These are phyloP conservation scores for Diplolepis rosae DNA, from an alignment of 2,888 invertebrate species.

Conservation along the genomic window DNA sequence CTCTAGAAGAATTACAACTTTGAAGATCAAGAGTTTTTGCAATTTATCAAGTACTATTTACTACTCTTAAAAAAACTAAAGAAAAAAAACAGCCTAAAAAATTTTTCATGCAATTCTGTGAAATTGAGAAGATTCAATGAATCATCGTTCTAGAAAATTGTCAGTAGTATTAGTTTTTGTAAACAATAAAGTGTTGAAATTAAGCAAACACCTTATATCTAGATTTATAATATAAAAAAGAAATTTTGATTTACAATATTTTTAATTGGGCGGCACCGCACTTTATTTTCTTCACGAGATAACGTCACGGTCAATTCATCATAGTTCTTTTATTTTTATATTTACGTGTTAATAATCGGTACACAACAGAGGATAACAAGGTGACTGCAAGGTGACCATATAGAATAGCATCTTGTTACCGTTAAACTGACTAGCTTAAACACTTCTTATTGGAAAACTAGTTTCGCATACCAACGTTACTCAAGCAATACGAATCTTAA, in stretches of 20 bases:
- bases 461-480: too few relatives aligned
- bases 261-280: not conserved
- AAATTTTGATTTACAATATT: too few relatives aligned
- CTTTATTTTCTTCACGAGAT: not conserved
- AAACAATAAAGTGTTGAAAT: not conserved
- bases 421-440: not conserved
- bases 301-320: conserved; percentile 9
- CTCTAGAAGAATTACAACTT: too few relatives aligned
- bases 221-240: conserved; percentile 11
- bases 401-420: not conserved
- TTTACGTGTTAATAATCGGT: conserved; percentile 21
- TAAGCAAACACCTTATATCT: not conserved
- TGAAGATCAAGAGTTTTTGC: too few relatives aligned
- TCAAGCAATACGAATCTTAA: too few relatives aligned
- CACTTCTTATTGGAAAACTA: not conserved
- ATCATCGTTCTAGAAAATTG: not conserved
- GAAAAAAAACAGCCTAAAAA: too few relatives aligned
- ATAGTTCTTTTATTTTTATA: conserved; percentile 3
- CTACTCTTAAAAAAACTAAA: too few relatives aligned
- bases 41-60: too few relatives aligned
- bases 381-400: not conserved
- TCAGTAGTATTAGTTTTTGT: not conserved
- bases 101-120: too few relatives aligned
- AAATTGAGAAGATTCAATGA: not conserved
- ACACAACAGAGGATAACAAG: not conserved